A percentile compares a stretch with the other conserved stretches of the same genome.
phyloP scores from a whole-genome alignment of 2,797 vertebrate species.

The Urocyon cinereoargenteus region DNA sequence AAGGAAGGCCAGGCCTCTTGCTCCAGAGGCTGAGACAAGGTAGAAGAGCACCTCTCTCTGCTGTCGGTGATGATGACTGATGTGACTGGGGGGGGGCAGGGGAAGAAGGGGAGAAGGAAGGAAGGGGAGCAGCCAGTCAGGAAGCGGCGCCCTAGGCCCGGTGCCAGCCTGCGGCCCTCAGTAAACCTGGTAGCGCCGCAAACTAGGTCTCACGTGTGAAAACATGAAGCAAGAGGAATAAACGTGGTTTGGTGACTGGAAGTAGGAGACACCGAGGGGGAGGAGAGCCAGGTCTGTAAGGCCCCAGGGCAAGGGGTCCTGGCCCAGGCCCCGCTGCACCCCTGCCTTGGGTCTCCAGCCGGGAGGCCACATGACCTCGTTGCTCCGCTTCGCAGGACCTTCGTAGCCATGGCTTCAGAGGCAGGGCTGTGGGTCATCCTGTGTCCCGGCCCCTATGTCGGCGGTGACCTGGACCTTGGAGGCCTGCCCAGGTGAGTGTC shows the following conservation, averaged over 20 bases:
- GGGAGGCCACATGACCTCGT: too few species aligned
- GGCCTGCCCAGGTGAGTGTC: conserved; percentile 94
- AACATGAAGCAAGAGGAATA: background rate
- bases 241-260: background rate
- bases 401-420: conserved; percentile 91
- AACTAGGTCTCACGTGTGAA: background rate
- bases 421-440: conserved; percentile 95
- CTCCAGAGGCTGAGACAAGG: background rate
- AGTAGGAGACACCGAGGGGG: background rate
- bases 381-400: conserved; percentile 89
- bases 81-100: background rate
- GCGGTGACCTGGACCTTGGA: conserved; percentile 89
- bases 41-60: too few species aligned
- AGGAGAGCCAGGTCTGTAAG: background rate
- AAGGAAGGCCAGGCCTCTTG: background rate
- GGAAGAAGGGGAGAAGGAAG: background rate
- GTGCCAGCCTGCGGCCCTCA: too few species aligned
- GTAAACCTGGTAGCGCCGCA: too few species aligned
- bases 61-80: background rate
- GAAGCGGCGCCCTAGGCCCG: too few species aligned
- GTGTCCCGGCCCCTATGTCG: conserved; percentile 93
- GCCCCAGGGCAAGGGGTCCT: too few species aligned
- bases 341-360: too few species aligned
- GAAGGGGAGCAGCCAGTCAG: background rate
- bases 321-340: too few species aligned